These are phyloP conservation scores for Meandrina meandrites DNA, from an alignment of 92 coral and sea anemone species.

Conservation along the genomic window DNA sequence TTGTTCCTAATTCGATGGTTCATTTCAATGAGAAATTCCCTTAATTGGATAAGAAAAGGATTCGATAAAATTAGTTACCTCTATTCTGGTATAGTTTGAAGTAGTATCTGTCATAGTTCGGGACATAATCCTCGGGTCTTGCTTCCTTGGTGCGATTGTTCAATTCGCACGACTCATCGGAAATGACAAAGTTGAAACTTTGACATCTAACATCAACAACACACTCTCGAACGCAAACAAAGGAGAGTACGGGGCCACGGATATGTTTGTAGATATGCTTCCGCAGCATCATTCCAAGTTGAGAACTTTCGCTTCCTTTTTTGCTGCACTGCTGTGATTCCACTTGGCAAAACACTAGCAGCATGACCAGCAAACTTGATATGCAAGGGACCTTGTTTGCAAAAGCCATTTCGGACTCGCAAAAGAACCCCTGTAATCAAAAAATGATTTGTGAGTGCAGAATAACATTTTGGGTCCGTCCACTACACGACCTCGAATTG, in stretches of 20 bases:
- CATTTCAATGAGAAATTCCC: neutral
- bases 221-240: neutral
- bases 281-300: constrained; percentile 14
- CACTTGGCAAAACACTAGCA: neutral
- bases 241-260: neutral
- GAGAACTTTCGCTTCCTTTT: neutral
- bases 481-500: too few species aligned
- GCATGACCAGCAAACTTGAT: neutral
- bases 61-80: constrained; percentile 5
- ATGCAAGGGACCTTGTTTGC: neutral
- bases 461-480: too few species aligned
- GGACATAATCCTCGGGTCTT: constrained; percentile 11
- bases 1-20: neutral
- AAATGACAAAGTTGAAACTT: constrained; percentile 26
- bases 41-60: neutral
- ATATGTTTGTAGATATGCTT: constrained; percentile 5
- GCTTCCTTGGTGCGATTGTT: constrained; percentile 44
- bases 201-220: neutral
- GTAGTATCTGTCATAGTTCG: constrained; percentile 2
- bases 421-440: neutral
- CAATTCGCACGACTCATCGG: constrained; percentile 6
- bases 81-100: constrained; percentile 4
- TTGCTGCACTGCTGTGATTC: neutral
- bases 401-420: neutral
- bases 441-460: neutral